These are phyloP conservation scores for Cataglyphis livida DNA, from an alignment of 2,888 invertebrate species.

Conservation along the genomic window DNA sequence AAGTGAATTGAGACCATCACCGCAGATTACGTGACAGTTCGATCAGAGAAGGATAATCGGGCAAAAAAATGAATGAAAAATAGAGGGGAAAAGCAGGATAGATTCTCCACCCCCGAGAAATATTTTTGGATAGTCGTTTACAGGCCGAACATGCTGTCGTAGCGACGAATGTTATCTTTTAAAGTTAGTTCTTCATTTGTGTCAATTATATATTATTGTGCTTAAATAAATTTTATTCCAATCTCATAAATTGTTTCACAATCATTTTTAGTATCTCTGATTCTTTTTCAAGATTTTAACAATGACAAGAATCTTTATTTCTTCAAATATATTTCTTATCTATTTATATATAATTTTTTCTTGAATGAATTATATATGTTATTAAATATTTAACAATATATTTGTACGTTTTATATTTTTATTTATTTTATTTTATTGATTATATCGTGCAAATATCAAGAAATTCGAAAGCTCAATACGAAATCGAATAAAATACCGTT, in stretches of 20 bases:
- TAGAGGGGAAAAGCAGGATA: constrained; percentile 6
- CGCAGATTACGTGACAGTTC: neutral
- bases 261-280: neutral
- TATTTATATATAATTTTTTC: too few relatives aligned
- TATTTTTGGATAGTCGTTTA: constrained; percentile 18
- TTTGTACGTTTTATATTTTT: too few relatives aligned
- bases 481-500: neutral
- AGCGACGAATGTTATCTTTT: constrained; percentile 4
- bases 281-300: neutral
- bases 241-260: neutral
- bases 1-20: constrained; percentile 40
- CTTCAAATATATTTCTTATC: neutral
- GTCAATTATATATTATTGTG: neutral
- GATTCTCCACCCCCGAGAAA: constrained; percentile 32
- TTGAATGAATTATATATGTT: neutral
- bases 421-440: neutral
- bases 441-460: neutral
- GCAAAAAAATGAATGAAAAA: neutral
- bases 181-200: neutral
- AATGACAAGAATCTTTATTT: neutral
- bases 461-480: neutral
- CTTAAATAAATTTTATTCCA: neutral
- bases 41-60: constrained; percentile 7
- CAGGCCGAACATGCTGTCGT: constrained; percentile 36
- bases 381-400: neutral